phyloP scores from a whole-genome alignment of 2,113 vertebrate genomes.

The Ramphastos sulfuratus region DNA sequence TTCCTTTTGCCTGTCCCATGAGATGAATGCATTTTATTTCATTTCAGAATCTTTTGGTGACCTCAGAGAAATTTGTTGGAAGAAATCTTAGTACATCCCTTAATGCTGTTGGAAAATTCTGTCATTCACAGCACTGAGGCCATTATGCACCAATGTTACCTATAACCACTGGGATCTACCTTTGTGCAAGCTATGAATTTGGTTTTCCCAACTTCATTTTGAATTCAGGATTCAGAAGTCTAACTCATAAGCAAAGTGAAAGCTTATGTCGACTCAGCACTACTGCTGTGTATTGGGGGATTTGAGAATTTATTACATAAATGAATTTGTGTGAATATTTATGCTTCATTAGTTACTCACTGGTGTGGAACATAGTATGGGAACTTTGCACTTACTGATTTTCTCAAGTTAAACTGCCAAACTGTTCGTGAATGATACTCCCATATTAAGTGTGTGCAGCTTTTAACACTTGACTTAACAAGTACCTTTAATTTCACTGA shows the following conservation, averaged over 20 bases:
- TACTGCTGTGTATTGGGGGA: background rate
- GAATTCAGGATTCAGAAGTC: background rate
- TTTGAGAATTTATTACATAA: constrained; percentile 62
- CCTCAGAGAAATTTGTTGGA: background rate
- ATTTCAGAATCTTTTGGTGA: background rate
- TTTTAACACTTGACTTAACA: constrained; percentile 81
- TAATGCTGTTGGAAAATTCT: background rate
- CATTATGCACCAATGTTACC: background rate
- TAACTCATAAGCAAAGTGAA: constrained; percentile 8
- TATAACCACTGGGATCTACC: background rate
- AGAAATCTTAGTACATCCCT: background rate
- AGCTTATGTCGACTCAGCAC: background rate
- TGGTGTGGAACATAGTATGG: constrained; percentile 63
- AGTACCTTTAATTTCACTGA: constrained; percentile 80
- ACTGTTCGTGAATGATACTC: constrained; percentile 61
- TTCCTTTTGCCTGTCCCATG: background rate
- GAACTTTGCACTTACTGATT: constrained; percentile 65
- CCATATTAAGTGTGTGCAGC: constrained; percentile 59
- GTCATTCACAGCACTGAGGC: background rate
- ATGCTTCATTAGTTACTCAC: constrained; percentile 67
- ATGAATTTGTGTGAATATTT: constrained; percentile 51
- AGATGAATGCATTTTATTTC: background rate
- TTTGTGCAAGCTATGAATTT: background rate
- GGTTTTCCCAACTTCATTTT: constrained; percentile 12
- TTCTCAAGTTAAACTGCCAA: constrained; percentile 65